phyloP scores from a whole-genome alignment of 2,113 vertebrate genomes.

The Clarias gariepinus region DNA sequence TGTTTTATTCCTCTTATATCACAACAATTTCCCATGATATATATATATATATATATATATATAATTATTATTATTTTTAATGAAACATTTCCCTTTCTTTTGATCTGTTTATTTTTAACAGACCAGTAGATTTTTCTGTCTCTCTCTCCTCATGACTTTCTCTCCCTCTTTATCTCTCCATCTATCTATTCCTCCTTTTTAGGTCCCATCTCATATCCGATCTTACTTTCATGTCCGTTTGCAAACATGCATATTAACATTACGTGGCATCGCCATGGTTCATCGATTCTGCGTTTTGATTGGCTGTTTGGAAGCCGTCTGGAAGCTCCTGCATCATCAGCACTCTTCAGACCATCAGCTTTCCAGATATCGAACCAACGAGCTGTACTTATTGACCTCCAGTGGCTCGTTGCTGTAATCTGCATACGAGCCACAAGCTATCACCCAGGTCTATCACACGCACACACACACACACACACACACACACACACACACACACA shows the following conservation, averaged over 20 bases:
- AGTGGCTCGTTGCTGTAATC: constrained; percentile 24
- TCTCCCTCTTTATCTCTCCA: background rate
- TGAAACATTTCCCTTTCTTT: no score
- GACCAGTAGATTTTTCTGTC: background rate
- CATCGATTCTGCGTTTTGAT: constrained; percentile 20
- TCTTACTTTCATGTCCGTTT: background rate
- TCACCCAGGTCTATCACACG: background rate
- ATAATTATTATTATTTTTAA: no score
- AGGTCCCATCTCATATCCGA: background rate
- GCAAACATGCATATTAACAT: background rate
- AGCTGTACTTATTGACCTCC: constrained; percentile 44
- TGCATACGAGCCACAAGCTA: constrained; percentile 29
- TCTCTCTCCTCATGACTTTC: background rate
- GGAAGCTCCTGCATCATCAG: constrained; percentile 43
- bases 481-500: constrained; percentile 29
- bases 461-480: constrained; percentile 34
- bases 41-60: no score
- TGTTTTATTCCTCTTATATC: no score
- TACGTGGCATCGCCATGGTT: constrained; percentile 7
- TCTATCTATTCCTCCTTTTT: background rate
- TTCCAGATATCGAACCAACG: constrained; percentile 55
- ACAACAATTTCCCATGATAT: no score
- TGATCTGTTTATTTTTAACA: no score
- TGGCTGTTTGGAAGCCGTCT: constrained; percentile 4
- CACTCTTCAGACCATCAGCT: constrained; percentile 53